A percentile compares a stretch with the other conserved stretches of the same genome.
Conservation (phyloP, 1,140 invertebrate genomes). For the Proctacanthus coquilletti region DNA sequence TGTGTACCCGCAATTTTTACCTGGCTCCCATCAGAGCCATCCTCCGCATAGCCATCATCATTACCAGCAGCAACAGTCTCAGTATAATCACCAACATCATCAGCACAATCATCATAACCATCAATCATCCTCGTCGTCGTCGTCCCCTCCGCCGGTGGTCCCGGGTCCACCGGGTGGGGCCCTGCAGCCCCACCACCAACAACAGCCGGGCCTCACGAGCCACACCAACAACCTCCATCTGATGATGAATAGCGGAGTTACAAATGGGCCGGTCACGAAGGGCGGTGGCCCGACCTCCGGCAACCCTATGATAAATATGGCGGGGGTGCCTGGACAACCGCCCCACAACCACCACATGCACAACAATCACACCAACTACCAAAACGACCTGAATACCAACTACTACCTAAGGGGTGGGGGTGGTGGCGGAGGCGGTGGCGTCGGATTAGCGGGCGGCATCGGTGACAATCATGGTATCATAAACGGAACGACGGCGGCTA, state of each 20-base stretch:
- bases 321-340: background rate
- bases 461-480: constrained; percentile 2
- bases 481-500: constrained; percentile 3
- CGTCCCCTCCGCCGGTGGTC: background rate
- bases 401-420: constrained; percentile 2
- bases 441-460: constrained; percentile 1
- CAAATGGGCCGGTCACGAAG: constrained; percentile 2
- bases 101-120: constrained; percentile 13
- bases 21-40: constrained; percentile 63
- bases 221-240: constrained; percentile 4
- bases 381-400: constrained; percentile 2
- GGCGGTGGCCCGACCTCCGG: background rate
- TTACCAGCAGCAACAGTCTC: constrained; percentile 16
- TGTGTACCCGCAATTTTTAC: constrained; percentile 80
- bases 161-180: background rate
- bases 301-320: background rate
- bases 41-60: constrained; percentile 27
- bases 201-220: constrained; percentile 4
- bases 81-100: constrained; percentile 7
- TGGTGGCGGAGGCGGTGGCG: constrained; percentile 1
- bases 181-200: constrained; percentile 7
- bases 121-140: constrained; percentile 9
- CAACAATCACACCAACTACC: constrained; percentile 1
- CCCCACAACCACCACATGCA: background rate
- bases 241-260: constrained; percentile 9